Percentiles rank a stretch among this genome's conserved stretches.
Conservation (phyloP, 1,140 invertebrate species). For the Adelges cooleyi region DNA sequence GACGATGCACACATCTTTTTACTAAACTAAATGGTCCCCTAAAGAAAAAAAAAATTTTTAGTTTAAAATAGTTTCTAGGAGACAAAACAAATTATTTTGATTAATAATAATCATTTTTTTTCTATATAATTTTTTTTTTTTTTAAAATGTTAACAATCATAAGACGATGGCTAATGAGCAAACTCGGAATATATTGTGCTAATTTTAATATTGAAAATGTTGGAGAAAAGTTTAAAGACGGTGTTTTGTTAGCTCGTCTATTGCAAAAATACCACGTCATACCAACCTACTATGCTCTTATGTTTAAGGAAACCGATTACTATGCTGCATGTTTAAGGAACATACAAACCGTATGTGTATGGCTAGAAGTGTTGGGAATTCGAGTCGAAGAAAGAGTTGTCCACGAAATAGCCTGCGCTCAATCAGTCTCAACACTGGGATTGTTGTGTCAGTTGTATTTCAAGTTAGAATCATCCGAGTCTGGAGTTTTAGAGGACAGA, state of each 20-base stretch:
- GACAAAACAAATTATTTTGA: background rate
- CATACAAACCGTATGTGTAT: background rate
- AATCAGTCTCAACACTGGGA: background rate
- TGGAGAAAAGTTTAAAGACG: conserved; percentile 4
- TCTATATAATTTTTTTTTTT: too few relatives aligned
- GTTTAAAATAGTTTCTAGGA: too few relatives aligned
- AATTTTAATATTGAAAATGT: background rate
- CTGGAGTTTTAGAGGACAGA: too few relatives aligned
- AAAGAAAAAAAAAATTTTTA: conserved; percentile 38
- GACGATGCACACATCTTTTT: conserved; percentile 85
- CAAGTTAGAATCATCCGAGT: background rate
- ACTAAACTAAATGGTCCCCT: conserved; percentile 97
- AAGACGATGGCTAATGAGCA: background rate
- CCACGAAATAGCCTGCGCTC: background rate
- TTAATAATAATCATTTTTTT: too few relatives aligned
- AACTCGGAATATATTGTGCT: background rate
- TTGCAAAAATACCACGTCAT: conserved; percentile 11
- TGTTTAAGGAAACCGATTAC: background rate
- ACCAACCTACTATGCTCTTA: background rate
- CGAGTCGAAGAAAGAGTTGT: background rate
- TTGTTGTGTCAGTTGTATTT: background rate
- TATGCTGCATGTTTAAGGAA: background rate
- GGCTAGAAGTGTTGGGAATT: background rate
- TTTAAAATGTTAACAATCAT: background rate
- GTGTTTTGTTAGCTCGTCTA: background rate